Evolutionary conservation across 2,797 vertebrate species (phyloP), one percentile per base, ranked within the genome.

Genomic region (Schizopygopsis pylzovi): DNA sequence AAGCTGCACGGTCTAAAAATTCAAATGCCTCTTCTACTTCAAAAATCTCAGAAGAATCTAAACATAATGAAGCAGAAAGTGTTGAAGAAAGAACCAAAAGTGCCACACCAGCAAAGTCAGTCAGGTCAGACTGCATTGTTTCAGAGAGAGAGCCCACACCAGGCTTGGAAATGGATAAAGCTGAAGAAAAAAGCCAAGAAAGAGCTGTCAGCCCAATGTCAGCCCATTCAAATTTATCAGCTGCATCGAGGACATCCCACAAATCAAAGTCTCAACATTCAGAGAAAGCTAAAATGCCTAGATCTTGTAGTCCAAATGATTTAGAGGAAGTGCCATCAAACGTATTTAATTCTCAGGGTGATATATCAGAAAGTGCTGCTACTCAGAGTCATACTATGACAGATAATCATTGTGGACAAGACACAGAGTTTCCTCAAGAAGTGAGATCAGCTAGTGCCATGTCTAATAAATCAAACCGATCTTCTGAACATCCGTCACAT

Each of bases 71-170:
- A 87, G 47, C 3, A 45, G 88, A 91, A 18, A 83, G 45, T 49
- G 13, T 18, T 49, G 89, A 91, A 59, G 89, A 90, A 45, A 90
- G 90, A 87, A 79, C 90, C 49, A 83, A 11, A 4, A 95, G 91
- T 87, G 85, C 81, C 39, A 83, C 90, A 76, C 94, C 94, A 54
- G 86, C 83, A 79, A 92, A 87, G 87, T 94, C 93, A 12, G 72
- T 75, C 2, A 63, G 87, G 25, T 90, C 88, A 91, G 90, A 88
- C 45, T 85, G 37, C 65, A 90, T 91, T 88, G 88, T 87, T 87
- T 87, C 84, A 6, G 86, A 92, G 80, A 85, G 87, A 83, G 86
- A 92, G 70, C 54, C 67, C 82, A 86, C 81, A 79, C 75, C 28
- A 79, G 37, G 28, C 47, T 78, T 47, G 67, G 80, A 85, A 5